A percentile compares a stretch with the other conserved stretches of the same genome.
These are phyloP conservation scores for Nasua narica DNA, from an alignment of 2,797 vertebrate species.

Conservation along the genomic window DNA sequence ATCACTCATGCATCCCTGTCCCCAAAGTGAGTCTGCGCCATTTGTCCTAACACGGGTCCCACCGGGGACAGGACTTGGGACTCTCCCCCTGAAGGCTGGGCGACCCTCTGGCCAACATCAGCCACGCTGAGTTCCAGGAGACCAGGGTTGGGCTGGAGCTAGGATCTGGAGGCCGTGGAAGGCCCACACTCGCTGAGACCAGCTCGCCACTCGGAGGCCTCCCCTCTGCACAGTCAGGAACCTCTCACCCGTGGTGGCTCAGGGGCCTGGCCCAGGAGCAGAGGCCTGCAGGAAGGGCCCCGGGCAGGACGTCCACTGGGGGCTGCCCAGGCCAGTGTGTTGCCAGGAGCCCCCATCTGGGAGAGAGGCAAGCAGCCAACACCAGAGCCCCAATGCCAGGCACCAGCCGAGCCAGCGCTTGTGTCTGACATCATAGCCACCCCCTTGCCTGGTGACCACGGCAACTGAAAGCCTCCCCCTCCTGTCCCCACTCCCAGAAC, in stretches of 20 bases:
- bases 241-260: background rate
- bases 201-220: background rate
- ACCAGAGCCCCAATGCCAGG: slow-evolving; percentile 51
- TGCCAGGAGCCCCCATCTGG: slow-evolving; percentile 37
- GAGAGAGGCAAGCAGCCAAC: slow-evolving; percentile 42
- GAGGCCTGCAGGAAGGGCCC: background rate
- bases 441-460: slow-evolving; percentile 67
- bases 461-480: slow-evolving; percentile 64
- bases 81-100: background rate
- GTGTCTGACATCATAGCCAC: slow-evolving; percentile 69
- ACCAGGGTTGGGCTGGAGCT: background rate
- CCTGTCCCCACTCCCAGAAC: slow-evolving; percentile 45
- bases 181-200: background rate
- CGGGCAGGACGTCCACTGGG: background rate
- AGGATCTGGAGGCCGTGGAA: background rate
- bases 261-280: accelerated
- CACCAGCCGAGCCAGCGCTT: slow-evolving; percentile 48
- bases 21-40: background rate
- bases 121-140: background rate
- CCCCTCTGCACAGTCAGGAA: background rate
- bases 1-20: background rate
- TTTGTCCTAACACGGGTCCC: background rate
- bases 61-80: background rate
- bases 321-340: background rate
- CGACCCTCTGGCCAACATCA: background rate